A percentile compares a stretch with the other conserved stretches of the same genome.
These are phyloP conservation scores for Ferrisia virgata DNA, from an alignment of 2,888 invertebrate species.

Conservation along the genomic window DNA sequence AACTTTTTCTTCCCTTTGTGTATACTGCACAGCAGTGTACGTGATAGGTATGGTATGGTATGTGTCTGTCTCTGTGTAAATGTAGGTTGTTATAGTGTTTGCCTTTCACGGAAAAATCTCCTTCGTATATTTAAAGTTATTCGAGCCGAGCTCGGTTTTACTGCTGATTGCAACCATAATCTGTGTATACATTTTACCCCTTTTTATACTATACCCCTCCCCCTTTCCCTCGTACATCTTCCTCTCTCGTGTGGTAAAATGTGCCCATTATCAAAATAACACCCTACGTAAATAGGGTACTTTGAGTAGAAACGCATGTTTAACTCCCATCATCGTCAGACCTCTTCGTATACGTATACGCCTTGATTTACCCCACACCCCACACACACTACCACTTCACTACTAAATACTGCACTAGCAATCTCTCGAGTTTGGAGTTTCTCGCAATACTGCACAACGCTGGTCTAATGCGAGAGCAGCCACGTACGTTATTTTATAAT, in stretches of 20 bases:
- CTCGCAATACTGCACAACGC: no score
- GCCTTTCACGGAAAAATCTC: not conserved
- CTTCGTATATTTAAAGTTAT: not conserved
- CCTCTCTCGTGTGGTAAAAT: not conserved
- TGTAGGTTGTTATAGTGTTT: not conserved
- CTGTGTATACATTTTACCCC: not conserved
- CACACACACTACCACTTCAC: no score
- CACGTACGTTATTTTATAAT: not conserved
- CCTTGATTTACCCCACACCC: not conserved
- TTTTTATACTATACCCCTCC: not conserved
- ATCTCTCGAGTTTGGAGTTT: no score
- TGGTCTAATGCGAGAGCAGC: no score
- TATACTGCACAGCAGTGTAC: no score
- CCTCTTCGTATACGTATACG: not conserved
- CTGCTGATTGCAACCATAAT: not conserved
- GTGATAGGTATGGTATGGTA: no score
- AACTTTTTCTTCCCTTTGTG: not conserved
- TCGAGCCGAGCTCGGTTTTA: not conserved
- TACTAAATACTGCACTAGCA: no score
- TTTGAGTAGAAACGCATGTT: slow-evolving; percentile 29
- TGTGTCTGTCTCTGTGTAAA: not conserved
- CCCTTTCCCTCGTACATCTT: no score
- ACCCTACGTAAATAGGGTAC: not conserved
- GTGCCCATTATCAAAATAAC: slow-evolving; percentile 15
- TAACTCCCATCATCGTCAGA: not conserved